A percentile compares a stretch with the other conserved stretches of the same genome.
Evolutionary conservation across 2,113 vertebrate species (phyloP).

Genomic region (Axis porcinus): DNA sequence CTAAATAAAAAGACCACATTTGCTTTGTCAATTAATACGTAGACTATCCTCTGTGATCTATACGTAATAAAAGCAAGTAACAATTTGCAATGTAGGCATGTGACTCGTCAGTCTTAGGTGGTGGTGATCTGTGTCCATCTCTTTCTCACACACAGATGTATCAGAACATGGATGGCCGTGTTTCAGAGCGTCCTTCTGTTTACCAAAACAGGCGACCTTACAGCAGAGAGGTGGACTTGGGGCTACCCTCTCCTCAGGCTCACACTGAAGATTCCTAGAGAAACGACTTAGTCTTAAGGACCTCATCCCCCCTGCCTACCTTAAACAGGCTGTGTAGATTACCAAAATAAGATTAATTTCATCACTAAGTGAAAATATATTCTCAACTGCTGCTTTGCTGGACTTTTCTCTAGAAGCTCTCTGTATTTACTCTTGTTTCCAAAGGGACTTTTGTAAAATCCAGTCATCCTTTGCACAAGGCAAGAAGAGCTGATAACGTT

Average conservation of each 20-base stretch:
- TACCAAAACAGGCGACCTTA: slow-evolving; percentile 38
- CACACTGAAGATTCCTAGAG: slow-evolving; percentile 53
- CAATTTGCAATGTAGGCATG: not conserved
- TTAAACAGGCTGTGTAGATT: slow-evolving; percentile 38
- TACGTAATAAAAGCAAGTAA: not conserved
- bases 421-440: slow-evolving; percentile 48
- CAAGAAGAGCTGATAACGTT: not conserved
- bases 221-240: slow-evolving; percentile 28
- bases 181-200: not conserved
- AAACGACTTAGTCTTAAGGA: slow-evolving; percentile 25
- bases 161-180: slow-evolving; percentile 51
- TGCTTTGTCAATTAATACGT: not conserved
- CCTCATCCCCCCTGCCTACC: not conserved
- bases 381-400: slow-evolving; percentile 55
- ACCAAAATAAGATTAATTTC: slow-evolving; percentile 30
- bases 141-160: slow-evolving; percentile 72
- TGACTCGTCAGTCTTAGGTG: not conserved
- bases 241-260: not conserved
- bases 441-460: slow-evolving; percentile 58
- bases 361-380: slow-evolving; percentile 42
- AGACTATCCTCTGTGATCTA: not conserved
- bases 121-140: not conserved
- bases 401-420: slow-evolving; percentile 58
- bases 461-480: not conserved
- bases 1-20: not conserved